A percentile compares a stretch with the other conserved stretches of the same genome.
phyloP scores from a whole-genome alignment of 2,113 vertebrate genomes.

The Mastomys natalensis region DNA sequence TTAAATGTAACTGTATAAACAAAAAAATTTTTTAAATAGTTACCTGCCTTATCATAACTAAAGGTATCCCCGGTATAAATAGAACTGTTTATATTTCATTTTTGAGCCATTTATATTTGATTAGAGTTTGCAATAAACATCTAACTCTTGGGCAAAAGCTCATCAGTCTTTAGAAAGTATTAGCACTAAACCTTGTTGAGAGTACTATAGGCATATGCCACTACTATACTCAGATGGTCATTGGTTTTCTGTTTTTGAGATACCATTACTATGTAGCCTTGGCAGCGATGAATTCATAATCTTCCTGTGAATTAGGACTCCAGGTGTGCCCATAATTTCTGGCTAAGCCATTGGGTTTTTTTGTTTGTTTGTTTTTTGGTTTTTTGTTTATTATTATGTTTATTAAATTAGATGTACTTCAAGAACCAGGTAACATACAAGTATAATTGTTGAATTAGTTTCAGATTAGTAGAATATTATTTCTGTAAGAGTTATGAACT shows the following conservation, averaged over 20 bases:
- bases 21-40: neutral
- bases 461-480: neutral
- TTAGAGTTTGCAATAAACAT: constrained; percentile 20
- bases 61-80: neutral
- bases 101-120: neutral
- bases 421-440: constrained; percentile 13
- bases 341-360: neutral
- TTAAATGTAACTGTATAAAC: neutral
- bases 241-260: neutral
- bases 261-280: neutral
- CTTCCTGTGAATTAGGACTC: neutral
- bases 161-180: constrained; percentile 21
- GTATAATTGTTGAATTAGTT: constrained; percentile 13
- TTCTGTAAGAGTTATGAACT: constrained; percentile 33
- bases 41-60: constrained; percentile 24
- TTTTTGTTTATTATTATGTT: too few relatives aligned
- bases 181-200: neutral
- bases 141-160: neutral
- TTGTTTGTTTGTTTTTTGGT: too few relatives aligned
- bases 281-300: neutral
- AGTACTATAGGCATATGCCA: neutral
- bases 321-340: neutral
- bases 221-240: neutral
- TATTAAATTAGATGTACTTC: constrained; percentile 45
- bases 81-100: neutral